Base-by-base conservation (phyloP, 2,888 invertebrate species). In the Ornithoptera alexandrae region DNA sequence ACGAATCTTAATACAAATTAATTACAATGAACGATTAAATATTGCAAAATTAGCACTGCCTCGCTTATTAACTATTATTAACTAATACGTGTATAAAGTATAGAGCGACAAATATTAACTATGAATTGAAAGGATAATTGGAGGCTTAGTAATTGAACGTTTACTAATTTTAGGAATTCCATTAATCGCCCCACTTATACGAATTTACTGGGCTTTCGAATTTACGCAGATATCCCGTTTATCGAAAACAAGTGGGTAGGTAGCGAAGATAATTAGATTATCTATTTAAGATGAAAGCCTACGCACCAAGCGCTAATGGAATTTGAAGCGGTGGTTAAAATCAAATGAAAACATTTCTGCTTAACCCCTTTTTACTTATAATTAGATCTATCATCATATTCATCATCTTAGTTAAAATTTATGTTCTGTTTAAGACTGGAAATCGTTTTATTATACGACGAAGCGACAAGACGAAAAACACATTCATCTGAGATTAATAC, bases 191-290 rank as follows among this genome's bases (percentile, higher is more conserved):
- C 50, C 42, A 63, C 70, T 67, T 39, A 42, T 63, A 42, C 67
- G 60, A 70, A 67, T 63, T 70, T 63, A 63, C 62, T 50, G 70
- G 58, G 70, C 65, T 65, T 70, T 66, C 63, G 50, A 67, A 70
- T 60, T 63, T 50, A 24, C 39, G 59, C 39, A 53, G 67, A 67
- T 63, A 69, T 56, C 65, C 57, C 59, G 64, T 60, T 69, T 39
- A 57, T 57, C 69, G 61, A 59, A 62, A 65, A 65, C 69, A 69
- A 69, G 65, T 42, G 65, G 42, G 65, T 65, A 61, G 65, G 65
- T 58, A 69, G 69, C 30, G 42, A 65, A 56, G 65, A 69, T 69
- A 69, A 69, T 69, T 65, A 65, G 42, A 65, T 69, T 69, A 69
- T 61, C 46, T 57, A 69, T 62, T 61, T 24, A 18, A 69, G 68